Percentiles rank a stretch among this genome's conserved stretches.
Conservation (phyloP, 2,113 vertebrate genomes). For the Epinephelus moara region DNA sequence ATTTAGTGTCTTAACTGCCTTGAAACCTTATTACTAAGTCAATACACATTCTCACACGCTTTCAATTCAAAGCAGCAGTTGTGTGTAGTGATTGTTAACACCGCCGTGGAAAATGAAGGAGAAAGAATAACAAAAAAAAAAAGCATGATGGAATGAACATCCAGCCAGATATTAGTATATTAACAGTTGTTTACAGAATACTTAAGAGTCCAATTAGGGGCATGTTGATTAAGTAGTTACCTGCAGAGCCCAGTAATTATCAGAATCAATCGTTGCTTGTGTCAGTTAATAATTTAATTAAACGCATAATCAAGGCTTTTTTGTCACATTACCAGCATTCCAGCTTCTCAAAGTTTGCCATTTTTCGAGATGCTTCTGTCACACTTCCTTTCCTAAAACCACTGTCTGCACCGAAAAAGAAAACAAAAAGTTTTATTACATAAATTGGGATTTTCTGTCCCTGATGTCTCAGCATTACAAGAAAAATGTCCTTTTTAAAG, state of each 20-base stretch:
- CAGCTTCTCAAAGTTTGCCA: background rate
- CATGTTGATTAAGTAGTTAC: conserved; percentile 32
- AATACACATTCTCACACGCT: conserved; percentile 6
- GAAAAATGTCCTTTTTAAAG: conserved; percentile 17
- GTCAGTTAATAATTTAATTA: conserved; percentile 30
- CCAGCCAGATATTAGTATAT: background rate
- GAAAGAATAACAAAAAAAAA: background rate
- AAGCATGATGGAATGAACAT: background rate
- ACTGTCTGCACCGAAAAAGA: background rate
- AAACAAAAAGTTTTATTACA: conserved; percentile 11
- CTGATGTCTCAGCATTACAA: conserved; percentile 12
- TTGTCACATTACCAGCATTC: background rate
- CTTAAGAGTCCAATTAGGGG: conserved; percentile 3
- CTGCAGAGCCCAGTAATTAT: conserved; percentile 24
- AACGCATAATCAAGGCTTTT: conserved; percentile 4
- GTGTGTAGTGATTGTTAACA: conserved; percentile 16
- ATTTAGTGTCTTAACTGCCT: conserved; percentile 55
- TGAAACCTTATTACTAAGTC: conserved; percentile 56
- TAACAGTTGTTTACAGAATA: conserved; percentile 24
- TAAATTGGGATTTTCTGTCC: conserved; percentile 8
- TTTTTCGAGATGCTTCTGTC: background rate
- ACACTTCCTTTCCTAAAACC: background rate
- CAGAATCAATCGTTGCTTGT: conserved; percentile 7
- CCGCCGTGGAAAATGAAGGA: background rate
- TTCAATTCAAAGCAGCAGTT: conserved; percentile 25